These are phyloP conservation scores for Hippocampus kuda DNA, from an alignment of 2,797 vertebrate species.

Conservation along the genomic window DNA sequence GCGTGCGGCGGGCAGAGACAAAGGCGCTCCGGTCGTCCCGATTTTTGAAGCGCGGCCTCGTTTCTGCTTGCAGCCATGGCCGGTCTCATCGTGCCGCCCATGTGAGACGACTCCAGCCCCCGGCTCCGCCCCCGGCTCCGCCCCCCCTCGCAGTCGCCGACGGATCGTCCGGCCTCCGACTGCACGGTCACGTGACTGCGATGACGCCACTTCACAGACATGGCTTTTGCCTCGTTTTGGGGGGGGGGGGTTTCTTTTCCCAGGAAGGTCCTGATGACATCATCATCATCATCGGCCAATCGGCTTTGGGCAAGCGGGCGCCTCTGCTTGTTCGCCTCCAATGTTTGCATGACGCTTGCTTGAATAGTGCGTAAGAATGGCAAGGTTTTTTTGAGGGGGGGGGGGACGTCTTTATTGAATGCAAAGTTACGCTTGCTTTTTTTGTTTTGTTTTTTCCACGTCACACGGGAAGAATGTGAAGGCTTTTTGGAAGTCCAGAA, in stretches of 20 bases:
- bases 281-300: background rate
- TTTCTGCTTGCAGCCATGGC: constrained; percentile 67
- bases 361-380: background rate
- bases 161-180: background rate
- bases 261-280: background rate
- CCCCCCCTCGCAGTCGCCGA: background rate
- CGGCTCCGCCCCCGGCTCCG: background rate
- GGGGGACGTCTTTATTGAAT: background rate
- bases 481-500: too few relatives aligned
- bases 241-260: too few relatives aligned
- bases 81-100: constrained; percentile 74
- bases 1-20: too few relatives aligned
- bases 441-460: too few relatives aligned
- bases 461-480: too few relatives aligned
- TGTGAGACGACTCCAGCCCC: constrained; percentile 51
- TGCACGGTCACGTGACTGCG: background rate
- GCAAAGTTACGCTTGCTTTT: background rate
- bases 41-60: constrained; percentile 1
- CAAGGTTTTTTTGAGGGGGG: background rate
- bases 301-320: background rate
- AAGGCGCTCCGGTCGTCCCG: too few relatives aligned
- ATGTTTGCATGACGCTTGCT: constrained; percentile 4
- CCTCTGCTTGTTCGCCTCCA: background rate
- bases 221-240: too few relatives aligned
- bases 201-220: background rate